Percentiles rank a stretch among this genome's conserved stretches.
These are phyloP conservation scores for Drosophila nasuta DNA, from an alignment of 1,140 invertebrate species.

Conservation along the genomic window DNA sequence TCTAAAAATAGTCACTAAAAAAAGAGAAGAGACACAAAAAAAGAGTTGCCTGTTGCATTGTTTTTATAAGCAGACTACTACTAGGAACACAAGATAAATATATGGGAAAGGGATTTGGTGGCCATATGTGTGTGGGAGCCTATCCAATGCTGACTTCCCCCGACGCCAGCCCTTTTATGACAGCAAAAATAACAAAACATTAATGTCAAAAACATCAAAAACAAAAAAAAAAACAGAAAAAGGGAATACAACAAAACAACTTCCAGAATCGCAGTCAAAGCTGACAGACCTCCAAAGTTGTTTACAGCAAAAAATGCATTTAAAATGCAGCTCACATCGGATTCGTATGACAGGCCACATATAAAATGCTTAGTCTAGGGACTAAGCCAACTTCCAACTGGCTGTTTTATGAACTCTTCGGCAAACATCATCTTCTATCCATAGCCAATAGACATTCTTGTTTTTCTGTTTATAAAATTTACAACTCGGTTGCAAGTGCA, in stretches of 20 bases:
- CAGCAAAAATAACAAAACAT: slow-evolving; percentile 77
- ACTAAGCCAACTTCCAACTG: slow-evolving; percentile 19
- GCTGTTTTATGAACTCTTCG: slow-evolving; percentile 52
- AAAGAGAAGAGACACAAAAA: slow-evolving; percentile 51
- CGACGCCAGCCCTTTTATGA: slow-evolving; percentile 64
- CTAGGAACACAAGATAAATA: slow-evolving; percentile 41
- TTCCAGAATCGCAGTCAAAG: slow-evolving; percentile 28
- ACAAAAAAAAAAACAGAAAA: slow-evolving; percentile 28
- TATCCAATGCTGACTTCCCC: neutral
- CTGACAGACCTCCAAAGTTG: slow-evolving; percentile 64
- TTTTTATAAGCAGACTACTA: slow-evolving; percentile 48
- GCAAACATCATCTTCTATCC: slow-evolving; percentile 6
- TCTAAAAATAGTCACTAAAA: slow-evolving; percentile 67
- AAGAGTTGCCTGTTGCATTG: slow-evolving; percentile 67
- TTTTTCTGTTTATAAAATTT: slow-evolving; percentile 14
- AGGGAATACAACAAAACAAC: slow-evolving; percentile 17
- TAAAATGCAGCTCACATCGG: slow-evolving; percentile 69
- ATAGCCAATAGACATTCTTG: neutral
- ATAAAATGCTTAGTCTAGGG: slow-evolving; percentile 11
- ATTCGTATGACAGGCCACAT: slow-evolving; percentile 22
- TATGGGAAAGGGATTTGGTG: slow-evolving; percentile 53
- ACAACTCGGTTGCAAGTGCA: slow-evolving; percentile 6
- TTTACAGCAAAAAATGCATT: slow-evolving; percentile 69
- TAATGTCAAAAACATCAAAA: slow-evolving; percentile 81
- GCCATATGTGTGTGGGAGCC: slow-evolving; percentile 42